phyloP scores from a whole-genome alignment of 2,888 invertebrate species.

The Nineta flava region DNA sequence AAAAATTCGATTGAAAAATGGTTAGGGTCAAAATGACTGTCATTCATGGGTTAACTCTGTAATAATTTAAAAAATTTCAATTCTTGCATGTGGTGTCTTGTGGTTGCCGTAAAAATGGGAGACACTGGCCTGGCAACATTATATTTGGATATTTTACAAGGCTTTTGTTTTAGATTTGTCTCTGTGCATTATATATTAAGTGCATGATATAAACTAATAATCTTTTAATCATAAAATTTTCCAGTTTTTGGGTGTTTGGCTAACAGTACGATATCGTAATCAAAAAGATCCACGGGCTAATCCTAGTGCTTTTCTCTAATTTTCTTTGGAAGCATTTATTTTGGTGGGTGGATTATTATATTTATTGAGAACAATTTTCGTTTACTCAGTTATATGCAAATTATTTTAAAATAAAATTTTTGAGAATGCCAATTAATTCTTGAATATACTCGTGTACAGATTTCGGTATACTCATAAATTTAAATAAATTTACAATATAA shows the following conservation, averaged over 20 bases:
- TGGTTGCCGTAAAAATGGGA: too few species aligned
- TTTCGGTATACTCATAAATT: too few species aligned
- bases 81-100: too few species aligned
- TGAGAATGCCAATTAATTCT: not conserved
- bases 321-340: constrained; percentile 21
- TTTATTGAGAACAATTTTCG: constrained; percentile 5
- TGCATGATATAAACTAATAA: not conserved
- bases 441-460: too few species aligned
- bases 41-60: too few species aligned
- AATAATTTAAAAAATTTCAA: too few species aligned
- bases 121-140: too few species aligned
- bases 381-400: not conserved
- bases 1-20: too few species aligned
- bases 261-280: constrained; percentile 94
- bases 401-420: not conserved
- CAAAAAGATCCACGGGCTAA: constrained; percentile 95
- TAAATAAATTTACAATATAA: too few species aligned
- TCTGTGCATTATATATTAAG: not conserved
- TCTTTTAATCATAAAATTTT: constrained; percentile 19
- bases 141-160: too few species aligned
- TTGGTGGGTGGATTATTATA: constrained; percentile 15
- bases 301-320: constrained; percentile 94
- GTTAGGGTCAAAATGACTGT: too few species aligned
- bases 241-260: constrained; percentile 93
- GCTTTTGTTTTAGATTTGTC: too few species aligned